A percentile compares a stretch with the other conserved stretches of the same genome.
Conservation (phyloP, 1,140 invertebrate genomes). For the Sycophila sp. region DNA sequence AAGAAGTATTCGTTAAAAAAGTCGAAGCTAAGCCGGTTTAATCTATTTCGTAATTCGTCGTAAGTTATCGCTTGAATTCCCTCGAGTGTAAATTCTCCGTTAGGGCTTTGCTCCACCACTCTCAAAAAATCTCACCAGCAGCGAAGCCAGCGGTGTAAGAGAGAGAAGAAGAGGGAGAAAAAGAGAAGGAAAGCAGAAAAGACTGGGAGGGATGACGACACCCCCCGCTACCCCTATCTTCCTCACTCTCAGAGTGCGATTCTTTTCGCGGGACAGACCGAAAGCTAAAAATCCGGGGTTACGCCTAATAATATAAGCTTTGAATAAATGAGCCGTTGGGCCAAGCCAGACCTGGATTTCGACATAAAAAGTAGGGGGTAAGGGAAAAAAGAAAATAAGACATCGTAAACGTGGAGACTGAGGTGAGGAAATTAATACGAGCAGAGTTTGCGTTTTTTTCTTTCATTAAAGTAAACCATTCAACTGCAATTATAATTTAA, state of each 20-base stretch:
- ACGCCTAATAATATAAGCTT: slow-evolving; percentile 61
- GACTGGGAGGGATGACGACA: not conserved
- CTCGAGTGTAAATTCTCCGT: slow-evolving; percentile 45
- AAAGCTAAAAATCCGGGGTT: slow-evolving; percentile 53
- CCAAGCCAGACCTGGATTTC: slow-evolving; percentile 9
- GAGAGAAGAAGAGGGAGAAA: not conserved
- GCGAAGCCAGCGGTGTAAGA: not conserved
- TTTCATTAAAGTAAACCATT: too few species aligned
- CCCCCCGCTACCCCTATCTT: not conserved
- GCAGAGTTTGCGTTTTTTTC: too few species aligned
- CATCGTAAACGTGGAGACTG: not conserved
- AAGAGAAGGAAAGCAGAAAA: not conserved
- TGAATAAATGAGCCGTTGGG: slow-evolving; percentile 53
- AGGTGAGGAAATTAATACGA: not conserved
- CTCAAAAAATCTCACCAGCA: slow-evolving; percentile 15
- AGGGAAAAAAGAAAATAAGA: slow-evolving; percentile 41
- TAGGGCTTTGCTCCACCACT: not conserved
- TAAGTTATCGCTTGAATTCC: slow-evolving; percentile 40
- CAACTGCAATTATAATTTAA: too few species aligned
- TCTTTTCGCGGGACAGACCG: slow-evolving; percentile 54
- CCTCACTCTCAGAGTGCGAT: slow-evolving; percentile 43
- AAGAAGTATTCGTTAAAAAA: slow-evolving; percentile 23
- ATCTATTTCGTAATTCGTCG: slow-evolving; percentile 47
- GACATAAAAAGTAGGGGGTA: slow-evolving; percentile 39
- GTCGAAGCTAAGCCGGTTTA: slow-evolving; percentile 50